Percentiles rank a stretch among this genome's conserved stretches.
Conservation (phyloP, 37 sponge, comb jelly and placozoan genomes). For the Haliclona indistincta region DNA sequence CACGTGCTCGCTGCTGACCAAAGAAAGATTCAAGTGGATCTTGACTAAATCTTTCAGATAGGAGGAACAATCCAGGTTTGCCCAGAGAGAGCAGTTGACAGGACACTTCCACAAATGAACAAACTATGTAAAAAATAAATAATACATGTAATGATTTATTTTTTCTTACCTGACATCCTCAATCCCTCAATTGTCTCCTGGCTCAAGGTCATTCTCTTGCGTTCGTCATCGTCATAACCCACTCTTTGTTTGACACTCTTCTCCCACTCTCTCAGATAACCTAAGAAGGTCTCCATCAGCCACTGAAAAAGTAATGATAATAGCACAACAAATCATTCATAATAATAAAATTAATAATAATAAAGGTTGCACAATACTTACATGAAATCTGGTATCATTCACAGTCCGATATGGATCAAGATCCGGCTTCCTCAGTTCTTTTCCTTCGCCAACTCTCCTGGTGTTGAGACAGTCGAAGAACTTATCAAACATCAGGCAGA, state of each 20-base stretch:
- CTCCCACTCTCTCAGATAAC: slow-evolving; percentile 20
- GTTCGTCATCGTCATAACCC: background rate
- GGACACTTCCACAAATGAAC: slow-evolving; percentile 24
- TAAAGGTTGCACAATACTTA: too few species aligned
- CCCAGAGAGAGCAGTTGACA: background rate
- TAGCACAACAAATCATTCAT: background rate
- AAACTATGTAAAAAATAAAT: background rate
- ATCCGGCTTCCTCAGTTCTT: slow-evolving; percentile 20
- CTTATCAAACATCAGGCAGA: slow-evolving; percentile 31
- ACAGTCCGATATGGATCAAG: slow-evolving; percentile 14
- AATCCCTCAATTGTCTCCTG: slow-evolving; percentile 32
- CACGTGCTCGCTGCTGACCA: slow-evolving; percentile 21
- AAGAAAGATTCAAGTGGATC: slow-evolving; percentile 25
- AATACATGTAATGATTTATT: too few species aligned
- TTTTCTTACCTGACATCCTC: slow-evolving; percentile 26
- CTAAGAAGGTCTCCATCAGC: slow-evolving; percentile 12
- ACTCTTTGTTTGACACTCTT: background rate
- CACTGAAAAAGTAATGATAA: slow-evolving; percentile 7
- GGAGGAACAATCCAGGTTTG: background rate
- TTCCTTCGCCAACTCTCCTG: slow-evolving; percentile 8
- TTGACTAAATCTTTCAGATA: slow-evolving; percentile 25
- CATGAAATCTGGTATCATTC: slow-evolving; percentile 27
- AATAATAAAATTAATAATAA: too few species aligned
- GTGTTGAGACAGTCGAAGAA: slow-evolving; percentile 51
- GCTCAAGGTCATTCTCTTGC: slow-evolving; percentile 22